Evolutionary conservation across 2,113 vertebrate genomes (phyloP).

Genomic region (Hemiprocne comata): DNA sequence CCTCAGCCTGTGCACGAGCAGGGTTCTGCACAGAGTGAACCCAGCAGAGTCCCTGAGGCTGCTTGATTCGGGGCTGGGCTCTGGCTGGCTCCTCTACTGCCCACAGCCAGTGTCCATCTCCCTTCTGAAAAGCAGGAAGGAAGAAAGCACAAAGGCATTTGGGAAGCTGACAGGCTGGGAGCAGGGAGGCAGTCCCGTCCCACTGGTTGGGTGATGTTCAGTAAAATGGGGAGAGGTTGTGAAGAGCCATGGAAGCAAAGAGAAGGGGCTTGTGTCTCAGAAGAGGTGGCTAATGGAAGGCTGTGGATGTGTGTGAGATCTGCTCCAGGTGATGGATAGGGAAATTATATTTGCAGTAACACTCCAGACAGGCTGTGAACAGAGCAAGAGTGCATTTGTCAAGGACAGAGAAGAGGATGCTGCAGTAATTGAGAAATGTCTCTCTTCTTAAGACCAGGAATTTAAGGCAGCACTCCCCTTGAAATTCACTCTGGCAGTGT

Average conservation of each 20-base stretch:
- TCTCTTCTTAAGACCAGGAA: background rate
- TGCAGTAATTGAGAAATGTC: background rate
- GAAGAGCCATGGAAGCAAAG: background rate
- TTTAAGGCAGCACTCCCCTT: background rate
- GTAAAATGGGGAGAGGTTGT: background rate
- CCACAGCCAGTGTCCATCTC: background rate
- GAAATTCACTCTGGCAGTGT: background rate
- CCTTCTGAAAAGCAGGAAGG: no score
- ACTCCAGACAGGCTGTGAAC: conserved; percentile 3
- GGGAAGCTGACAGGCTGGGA: background rate
- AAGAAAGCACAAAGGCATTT: background rate
- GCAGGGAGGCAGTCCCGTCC: background rate
- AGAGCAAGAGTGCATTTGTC: conserved; percentile 8
- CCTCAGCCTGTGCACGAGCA: background rate
- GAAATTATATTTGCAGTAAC: conserved; percentile 6
- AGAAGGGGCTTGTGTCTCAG: background rate
- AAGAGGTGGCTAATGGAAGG: background rate
- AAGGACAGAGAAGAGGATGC: conserved; percentile 1
- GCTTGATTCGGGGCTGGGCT: background rate
- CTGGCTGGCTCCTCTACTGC: background rate
- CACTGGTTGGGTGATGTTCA: no score
- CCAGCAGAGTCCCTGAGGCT: fast-evolving
- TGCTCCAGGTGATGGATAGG: background rate
- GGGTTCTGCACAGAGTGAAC: no score
- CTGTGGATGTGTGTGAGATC: background rate